Base-by-base conservation (phyloP, 1,140 invertebrate species). In the Drosophila seguyi region DNA sequence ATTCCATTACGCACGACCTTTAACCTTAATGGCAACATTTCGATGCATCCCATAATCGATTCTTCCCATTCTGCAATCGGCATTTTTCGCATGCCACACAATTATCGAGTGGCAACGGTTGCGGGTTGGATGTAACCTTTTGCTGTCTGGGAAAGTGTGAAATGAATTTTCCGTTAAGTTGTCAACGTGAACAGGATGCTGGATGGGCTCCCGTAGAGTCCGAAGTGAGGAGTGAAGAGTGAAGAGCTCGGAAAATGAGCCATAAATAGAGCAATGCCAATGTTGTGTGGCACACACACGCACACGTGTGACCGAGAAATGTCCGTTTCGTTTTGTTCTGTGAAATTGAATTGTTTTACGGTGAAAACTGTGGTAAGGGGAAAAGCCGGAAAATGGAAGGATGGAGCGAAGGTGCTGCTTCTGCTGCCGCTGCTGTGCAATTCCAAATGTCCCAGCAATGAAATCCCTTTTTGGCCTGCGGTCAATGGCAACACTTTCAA, bases 131-230 rank as follows among this genome's bases (percentile, higher is more conserved):
- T 16, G 29, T 20, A 44, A 61, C 56, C 61, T 61, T 65, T 65
- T 65, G 29, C 62, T 44, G 62, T 45, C 25, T 34, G 66, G 16
- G 22, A 52, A 25, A 48, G 60, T 72, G 66, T 87, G 67, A 77
- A 83, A 88, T 77, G 72, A 87, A 80, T 88, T 84, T 81, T 75
- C 84, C 80, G 76, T 81, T 88, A 77, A 72, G 75, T 68, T 88
- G 84, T 87, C 83, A 84, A 68, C 45, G 52, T 36, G 65, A 50
- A 59, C 58, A 63, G 79, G 74, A 75, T 83, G 60, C 55, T 65
- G 25, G 18, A 34, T 13, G 20, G n/a, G 16, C 34, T 36, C 31
- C 50, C 50, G 50, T 36, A n/a, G 50, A 53, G 50, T 36, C 31
- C 50, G 50, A 18, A 18, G 31, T 41, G 59, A 13, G 29, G n/a